Base-by-base conservation (phyloP, 1,140 invertebrate species). In the Philotrypesis tridentata region DNA sequence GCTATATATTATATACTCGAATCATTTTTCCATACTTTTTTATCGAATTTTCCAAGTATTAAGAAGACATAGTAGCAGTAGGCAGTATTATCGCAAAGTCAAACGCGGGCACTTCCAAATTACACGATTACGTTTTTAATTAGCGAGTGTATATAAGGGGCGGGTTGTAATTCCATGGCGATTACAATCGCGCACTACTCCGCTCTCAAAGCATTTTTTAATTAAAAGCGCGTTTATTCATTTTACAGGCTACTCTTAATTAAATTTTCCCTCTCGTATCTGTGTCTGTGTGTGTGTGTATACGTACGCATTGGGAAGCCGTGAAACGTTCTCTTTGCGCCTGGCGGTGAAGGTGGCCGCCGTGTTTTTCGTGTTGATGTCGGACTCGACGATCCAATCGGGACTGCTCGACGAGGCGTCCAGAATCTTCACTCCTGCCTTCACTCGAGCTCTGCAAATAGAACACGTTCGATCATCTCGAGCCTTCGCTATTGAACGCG, bases 321-420 rank as follows among this genome's bases (percentile, higher is more conserved):
- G 85, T 8, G 88, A 87, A 0, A 85, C 84, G 31, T 87, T 89
- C 80, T 93, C 95, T 63, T 94, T 95, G 65, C 96, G 92, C 74
- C 96, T 95, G 0, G 96, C 96, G 0, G 96, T 97, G 25, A 98
- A 96, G 11, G 96, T 96, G 1, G 96, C 97, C 1, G 95, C 94
- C 2, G 96, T 97, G 77, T 97, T 95, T 87, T 97, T 96, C 33
- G 95, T 94, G 88, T 96, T 96, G 75, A 96, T 93, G 84, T 98
- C 97, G 33, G 96, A 94, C 14, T 95, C 96, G 60, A 98, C 94
- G 83, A 95, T 97, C 97, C 97, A 98, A 67, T 94, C 94, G 21
- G 93, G 91, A 60, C 94, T 94, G 72, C 95, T 94, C 9, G 95
- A 93, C 33, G 96, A 94, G 21, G 96, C 97, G 73, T 96, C 96